Conservation (phyloP, 23 tunicate genomes). For the Styela plicata region DNA sequence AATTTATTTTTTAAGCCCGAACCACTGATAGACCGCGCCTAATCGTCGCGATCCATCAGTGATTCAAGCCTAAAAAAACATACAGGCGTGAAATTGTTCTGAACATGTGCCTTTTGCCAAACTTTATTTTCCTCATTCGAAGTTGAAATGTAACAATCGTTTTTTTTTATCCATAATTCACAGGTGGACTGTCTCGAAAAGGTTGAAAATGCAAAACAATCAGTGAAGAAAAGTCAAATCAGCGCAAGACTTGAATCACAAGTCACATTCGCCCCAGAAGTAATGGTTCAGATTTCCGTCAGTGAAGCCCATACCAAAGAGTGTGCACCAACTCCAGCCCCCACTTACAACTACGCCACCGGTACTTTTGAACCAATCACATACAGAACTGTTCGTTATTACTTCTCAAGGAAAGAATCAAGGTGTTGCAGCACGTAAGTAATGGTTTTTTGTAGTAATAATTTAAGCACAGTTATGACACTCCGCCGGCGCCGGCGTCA, state of each 20-base stretch:
- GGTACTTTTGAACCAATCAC: not conserved
- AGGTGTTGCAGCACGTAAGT: not conserved
- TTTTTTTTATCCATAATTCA: too few relatives aligned
- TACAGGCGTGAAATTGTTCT: too few relatives aligned
- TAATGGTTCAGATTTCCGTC: not conserved
- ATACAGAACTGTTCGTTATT: not conserved
- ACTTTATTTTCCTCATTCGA: too few relatives aligned
- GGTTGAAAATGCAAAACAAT: not conserved
- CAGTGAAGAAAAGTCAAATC: not conserved
- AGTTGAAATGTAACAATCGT: too few relatives aligned
- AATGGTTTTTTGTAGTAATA: too few relatives aligned
- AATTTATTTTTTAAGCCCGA: too few relatives aligned
- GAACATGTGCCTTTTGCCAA: too few relatives aligned
- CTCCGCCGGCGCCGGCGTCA: too few relatives aligned
- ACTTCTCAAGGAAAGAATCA: not conserved
- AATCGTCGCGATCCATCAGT: too few relatives aligned
- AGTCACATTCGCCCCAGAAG: not conserved
- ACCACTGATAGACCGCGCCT: too few relatives aligned
- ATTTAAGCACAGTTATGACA: too few relatives aligned
- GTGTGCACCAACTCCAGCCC: not conserved
- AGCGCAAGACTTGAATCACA: not conserved
- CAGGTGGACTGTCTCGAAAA: not conserved
- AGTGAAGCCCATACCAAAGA: not conserved
- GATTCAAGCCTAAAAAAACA: too few relatives aligned
- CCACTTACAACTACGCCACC: not conserved